A percentile compares a stretch with the other conserved stretches of the same genome.
Conservation (phyloP, 2,797 vertebrate genomes). For the Phataginus tricuspis region DNA sequence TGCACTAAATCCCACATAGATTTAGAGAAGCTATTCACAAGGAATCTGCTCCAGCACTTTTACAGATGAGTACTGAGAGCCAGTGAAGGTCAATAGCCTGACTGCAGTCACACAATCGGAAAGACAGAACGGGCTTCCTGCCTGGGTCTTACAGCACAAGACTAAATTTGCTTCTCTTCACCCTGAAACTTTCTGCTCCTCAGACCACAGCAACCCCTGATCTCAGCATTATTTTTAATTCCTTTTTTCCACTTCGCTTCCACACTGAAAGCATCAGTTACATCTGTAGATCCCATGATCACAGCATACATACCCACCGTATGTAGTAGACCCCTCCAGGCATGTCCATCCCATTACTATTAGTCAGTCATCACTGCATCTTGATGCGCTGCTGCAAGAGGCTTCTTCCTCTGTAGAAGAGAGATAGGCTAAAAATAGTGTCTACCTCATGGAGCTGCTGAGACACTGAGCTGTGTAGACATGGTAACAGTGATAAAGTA, state of each 20-base stretch:
- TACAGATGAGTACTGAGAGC: background rate
- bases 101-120: background rate
- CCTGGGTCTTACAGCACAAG: background rate
- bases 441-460: no score
- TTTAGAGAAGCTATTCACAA: background rate
- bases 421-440: background rate
- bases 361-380: no score
- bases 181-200: background rate
- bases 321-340: rapidly evolving
- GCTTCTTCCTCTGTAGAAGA: background rate
- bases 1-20: background rate
- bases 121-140: background rate
- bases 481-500: background rate
- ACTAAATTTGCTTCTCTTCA: background rate
- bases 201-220: background rate
- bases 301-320: rapidly evolving
- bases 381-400: background rate
- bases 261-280: rapidly evolving
- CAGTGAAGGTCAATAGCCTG: background rate
- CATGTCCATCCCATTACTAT: no score
- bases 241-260: background rate
- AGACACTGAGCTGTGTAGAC: background rate
- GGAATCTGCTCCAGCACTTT: background rate
- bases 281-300: no score
- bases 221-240: background rate